These are phyloP conservation scores for Haliclona indistincta DNA, from an alignment of 37 sponge, comb jelly and placozoan genomes.

Conservation along the genomic window DNA sequence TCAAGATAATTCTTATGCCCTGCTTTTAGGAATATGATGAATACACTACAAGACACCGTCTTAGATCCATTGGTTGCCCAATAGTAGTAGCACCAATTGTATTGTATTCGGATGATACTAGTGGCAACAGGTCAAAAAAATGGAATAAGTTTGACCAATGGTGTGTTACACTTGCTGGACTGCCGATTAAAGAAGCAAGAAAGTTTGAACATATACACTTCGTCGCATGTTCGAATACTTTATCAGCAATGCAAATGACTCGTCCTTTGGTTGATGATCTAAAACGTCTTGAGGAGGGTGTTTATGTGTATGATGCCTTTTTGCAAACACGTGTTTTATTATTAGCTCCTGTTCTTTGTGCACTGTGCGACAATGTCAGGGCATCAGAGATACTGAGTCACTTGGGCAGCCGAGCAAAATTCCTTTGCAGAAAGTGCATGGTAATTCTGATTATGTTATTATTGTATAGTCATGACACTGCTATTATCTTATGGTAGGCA, in stretches of 20 bases:
- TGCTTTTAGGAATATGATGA: not conserved
- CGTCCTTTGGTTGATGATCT: not conserved
- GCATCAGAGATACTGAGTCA: constrained; percentile 42
- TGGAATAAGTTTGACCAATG: constrained; percentile 23
- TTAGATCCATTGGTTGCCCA: not conserved
- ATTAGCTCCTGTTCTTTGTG: not conserved
- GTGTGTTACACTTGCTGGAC: constrained; percentile 18
- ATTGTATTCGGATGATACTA: constrained; percentile 16
- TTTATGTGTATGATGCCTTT: not conserved
- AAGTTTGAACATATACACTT: not conserved
- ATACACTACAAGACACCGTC: not conserved
- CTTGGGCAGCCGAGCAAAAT: constrained; percentile 26
- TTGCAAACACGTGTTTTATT: not conserved
- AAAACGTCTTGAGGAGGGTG: not conserved
- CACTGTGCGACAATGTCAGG: constrained; percentile 34
- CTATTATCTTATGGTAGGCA: too few species aligned
- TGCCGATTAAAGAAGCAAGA: not conserved
- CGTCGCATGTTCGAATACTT: not conserved
- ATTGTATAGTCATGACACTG: not conserved
- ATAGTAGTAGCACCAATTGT: constrained; percentile 8
- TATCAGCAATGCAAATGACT: not conserved
- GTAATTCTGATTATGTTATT: constrained; percentile 32
- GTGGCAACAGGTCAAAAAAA: constrained; percentile 16
- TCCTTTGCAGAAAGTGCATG: constrained; percentile 48
- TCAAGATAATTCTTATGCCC: too few species aligned